Base-by-base conservation (phyloP, 1,140 invertebrate species). In the Anastatus disparis region DNA sequence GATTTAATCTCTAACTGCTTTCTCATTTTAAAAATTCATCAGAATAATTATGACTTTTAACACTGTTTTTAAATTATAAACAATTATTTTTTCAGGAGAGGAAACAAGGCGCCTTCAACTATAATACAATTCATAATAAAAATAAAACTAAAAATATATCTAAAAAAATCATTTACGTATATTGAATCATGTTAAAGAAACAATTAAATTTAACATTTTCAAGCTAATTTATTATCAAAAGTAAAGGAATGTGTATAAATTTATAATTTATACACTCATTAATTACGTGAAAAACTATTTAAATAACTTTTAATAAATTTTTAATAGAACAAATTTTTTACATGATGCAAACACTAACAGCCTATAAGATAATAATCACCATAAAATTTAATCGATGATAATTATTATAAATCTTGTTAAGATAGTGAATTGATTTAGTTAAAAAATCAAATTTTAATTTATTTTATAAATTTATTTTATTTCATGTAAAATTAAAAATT, bases 171-270 rank as follows among this genome's bases (percentile, higher is more conserved):
- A 40, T 53, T 38, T 53, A 64, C 26, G 44, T 63, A 50, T 50
- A 62, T 48, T n/a, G 44, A 44, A 61, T 64, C 38, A 13, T 52
- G 24, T 40, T 64, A 64, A 64, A 63, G 44, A 38, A 64, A 52
- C 20, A 40, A 64, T 52, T 52, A 53, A 44, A 38, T 44, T 52
- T 64, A 64, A 64, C 46, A 13, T 35, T 52, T 64, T 64, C 29
- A 53, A 53, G 17, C 22, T 64, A 29, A 53, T 53, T 22, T 38
- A 50, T 53, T 42, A 61, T 22, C 62, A 53, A 52, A 53, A 52
- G 31, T 10, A 50, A 35, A 8, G 50, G 10, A 6, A 35, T 6
- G 10, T 35, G 31, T 35, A 10, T 35, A 35, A 35, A 6, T 35
- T 35, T 35, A 35, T 35, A 10, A 10, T 6, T 35, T 35, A 35